A percentile compares a stretch with the other conserved stretches of the same genome.
Conservation (phyloP, 2,797 vertebrate genomes). For the Pitangus sulphuratus region DNA sequence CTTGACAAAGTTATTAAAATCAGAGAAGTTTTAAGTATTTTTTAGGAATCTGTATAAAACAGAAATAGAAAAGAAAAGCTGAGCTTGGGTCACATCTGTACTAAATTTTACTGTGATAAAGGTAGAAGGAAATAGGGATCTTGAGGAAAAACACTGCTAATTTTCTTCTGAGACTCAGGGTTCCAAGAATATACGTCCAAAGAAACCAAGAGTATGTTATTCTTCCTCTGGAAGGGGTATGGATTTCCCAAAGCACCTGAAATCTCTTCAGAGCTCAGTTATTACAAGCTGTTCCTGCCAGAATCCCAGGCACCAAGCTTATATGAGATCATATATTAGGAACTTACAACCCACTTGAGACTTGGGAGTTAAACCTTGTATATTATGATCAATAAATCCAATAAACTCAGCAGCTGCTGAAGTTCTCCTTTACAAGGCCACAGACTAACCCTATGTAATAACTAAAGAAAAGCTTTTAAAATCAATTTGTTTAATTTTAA, state of each 20-base stretch:
- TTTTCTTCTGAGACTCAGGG: not conserved
- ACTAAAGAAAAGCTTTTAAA: not conserved
- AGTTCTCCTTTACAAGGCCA: not conserved
- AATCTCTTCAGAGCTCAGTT: not conserved
- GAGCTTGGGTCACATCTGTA: not conserved
- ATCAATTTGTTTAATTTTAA: not conserved
- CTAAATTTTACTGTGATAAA: not conserved
- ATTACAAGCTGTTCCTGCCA: not conserved
- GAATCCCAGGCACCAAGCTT: not conserved
- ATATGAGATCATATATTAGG: not conserved
- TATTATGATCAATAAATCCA: not conserved
- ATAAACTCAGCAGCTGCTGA: not conserved
- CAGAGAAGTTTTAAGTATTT: not conserved
- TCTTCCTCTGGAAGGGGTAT: not conserved
- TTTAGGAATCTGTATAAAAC: not conserved
- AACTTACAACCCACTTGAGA: not conserved
- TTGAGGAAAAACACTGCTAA: not conserved
- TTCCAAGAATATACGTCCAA: not conserved
- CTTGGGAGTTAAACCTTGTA: not conserved
- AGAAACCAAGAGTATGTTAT: not conserved
- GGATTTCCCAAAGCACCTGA: not conserved
- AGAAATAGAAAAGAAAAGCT: not conserved
- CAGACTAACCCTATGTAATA: not conserved
- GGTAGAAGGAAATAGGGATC: not conserved
- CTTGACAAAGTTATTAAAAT: not conserved